Evolutionary conservation across 2,888 invertebrate species (phyloP).

Genomic region (Drosophila recens): DNA sequence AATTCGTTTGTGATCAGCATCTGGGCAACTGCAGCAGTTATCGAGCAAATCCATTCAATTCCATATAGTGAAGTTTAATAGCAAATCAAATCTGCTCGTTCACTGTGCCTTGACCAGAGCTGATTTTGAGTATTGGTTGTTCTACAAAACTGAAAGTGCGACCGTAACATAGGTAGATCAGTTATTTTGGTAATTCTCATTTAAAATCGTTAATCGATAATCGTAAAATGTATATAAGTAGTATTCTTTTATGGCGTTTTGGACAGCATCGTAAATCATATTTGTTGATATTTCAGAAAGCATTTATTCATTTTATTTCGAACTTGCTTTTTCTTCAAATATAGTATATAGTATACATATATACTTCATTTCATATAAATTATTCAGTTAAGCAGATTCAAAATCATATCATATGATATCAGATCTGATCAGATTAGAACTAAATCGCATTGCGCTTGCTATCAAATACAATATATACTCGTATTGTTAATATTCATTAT

Average conservation of each 20-base stretch:
- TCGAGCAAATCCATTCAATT: conserved; percentile 41
- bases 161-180: not conserved
- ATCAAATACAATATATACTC: conserved; percentile 55
- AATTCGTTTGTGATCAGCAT: conserved; percentile 31
- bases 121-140: conserved; percentile 49
- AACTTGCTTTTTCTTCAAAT: conserved; percentile 5
- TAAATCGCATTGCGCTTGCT: conserved; percentile 61
- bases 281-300: conserved; percentile 32
- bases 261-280: conserved; percentile 66
- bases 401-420: conserved; percentile 27
- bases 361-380: conserved; percentile 39
- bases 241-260: conserved; percentile 61
- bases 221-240: conserved; percentile 26
- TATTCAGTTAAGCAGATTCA: conserved; percentile 35
- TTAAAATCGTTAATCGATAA: conserved; percentile 40
- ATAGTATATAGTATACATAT: conserved; percentile 15
- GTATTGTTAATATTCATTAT: conserved; percentile 45
- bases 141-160: conserved; percentile 29
- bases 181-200: conserved; percentile 11
- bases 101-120: conserved; percentile 19
- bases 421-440: conserved; percentile 29
- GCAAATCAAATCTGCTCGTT: conserved; percentile 13
- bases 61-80: conserved; percentile 30
- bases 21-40: not conserved
- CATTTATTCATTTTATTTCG: conserved; percentile 57